phyloP scores from a whole-genome alignment of 2,113 vertebrate genomes.

The Misgurnus mizolepis region DNA sequence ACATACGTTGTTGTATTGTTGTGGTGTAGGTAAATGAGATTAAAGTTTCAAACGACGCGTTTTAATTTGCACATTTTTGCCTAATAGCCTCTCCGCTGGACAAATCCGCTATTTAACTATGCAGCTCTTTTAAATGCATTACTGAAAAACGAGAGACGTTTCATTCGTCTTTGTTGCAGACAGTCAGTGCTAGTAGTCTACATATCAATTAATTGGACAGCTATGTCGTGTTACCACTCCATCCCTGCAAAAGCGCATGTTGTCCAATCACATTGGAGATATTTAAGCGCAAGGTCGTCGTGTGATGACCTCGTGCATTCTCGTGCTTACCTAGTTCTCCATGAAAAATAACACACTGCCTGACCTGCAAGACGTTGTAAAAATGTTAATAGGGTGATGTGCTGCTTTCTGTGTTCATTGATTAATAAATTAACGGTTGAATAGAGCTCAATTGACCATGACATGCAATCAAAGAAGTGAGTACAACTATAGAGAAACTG shows the following conservation, averaged over 20 bases:
- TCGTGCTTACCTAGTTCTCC: slow-evolving; percentile 12
- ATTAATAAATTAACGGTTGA: background rate
- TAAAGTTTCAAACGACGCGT: background rate
- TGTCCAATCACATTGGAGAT: slow-evolving; percentile 9
- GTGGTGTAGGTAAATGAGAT: too few relatives aligned
- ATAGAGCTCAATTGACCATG: too few relatives aligned
- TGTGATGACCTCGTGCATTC: slow-evolving; percentile 26
- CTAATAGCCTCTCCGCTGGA: background rate
- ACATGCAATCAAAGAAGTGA: too few relatives aligned
- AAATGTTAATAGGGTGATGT: background rate
- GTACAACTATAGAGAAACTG: too few relatives aligned
- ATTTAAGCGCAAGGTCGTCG: slow-evolving; percentile 20
- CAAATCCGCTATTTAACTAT: background rate
- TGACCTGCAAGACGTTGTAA: background rate
- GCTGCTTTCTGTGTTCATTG: background rate
- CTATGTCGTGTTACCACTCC: background rate
- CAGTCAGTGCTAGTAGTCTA: background rate
- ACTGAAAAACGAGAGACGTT: background rate
- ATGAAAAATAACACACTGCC: background rate
- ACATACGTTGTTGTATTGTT: too few relatives aligned
- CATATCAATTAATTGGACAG: background rate
- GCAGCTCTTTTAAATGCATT: background rate
- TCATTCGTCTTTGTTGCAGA: background rate
- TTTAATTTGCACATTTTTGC: background rate
- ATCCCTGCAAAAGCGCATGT: background rate